Base-by-base conservation (phyloP, 1,140 invertebrate species). In the Danaus melanippus region DNA sequence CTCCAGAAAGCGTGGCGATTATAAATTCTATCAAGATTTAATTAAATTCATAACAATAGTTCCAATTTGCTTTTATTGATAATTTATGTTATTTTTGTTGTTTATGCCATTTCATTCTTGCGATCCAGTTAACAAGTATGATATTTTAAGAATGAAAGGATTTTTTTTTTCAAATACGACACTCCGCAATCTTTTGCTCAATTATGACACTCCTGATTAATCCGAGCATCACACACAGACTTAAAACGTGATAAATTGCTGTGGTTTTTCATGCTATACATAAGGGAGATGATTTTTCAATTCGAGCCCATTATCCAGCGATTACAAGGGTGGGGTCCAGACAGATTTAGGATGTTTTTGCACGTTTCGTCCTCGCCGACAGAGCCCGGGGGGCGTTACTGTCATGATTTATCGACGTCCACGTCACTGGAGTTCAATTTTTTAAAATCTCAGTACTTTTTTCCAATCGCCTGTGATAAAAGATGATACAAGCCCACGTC, bases 241-340 rank as follows among this genome's bases (percentile, higher is more conserved):
- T 50, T 55, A 55, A 60, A 60, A 55, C 49, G 48, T 60, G 58
- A 60, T 60, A 56, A 51, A 60, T 60, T 42, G 52, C 53, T 40
- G 10, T 49, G 41, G 32, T 48, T 44, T 39, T 42, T 32, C 44
- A 50, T 50, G 44, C 44, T 50, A 60, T 53, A 60, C 49, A 55
- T 55, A 54, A 59, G 12, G 55, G 58, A 53, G 58, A 69, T 66
- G 67, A 69, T 66, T 69, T 69, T 69, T 69, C 67, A 69, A 69
- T 69, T 66, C 60, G 56, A 58, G 61, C 45, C 67, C 64, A 69
- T 69, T 69, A 66, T 69, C 64, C 61, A 57, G 61, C 64, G 64
- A 69, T 69, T 69, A 69, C 67, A 69, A 64, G 67, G 67, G 67
- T 66, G 67, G 56, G 62, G 63, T 66, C 61, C 60, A 69, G 67